A percentile compares a stretch with the other conserved stretches of the same genome.
phyloP scores from a whole-genome alignment of 2,888 invertebrate species.

The Reticulitermes lucifugus region DNA sequence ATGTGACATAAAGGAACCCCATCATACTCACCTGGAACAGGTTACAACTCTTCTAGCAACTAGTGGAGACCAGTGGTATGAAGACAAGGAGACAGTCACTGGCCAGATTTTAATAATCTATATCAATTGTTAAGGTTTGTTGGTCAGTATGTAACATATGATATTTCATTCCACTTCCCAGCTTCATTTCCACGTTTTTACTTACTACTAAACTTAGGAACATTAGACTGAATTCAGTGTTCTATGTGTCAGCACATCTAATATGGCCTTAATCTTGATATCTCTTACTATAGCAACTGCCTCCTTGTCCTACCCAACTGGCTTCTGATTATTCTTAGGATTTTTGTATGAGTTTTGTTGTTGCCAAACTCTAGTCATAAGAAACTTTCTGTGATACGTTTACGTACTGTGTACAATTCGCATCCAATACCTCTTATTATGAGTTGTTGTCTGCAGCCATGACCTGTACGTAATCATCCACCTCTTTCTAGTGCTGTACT shows the following conservation, averaged over 20 bases:
- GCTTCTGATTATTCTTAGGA: constrained; percentile 34
- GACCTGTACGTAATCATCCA: constrained; percentile 40
- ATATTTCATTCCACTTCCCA: background rate
- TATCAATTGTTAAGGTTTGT: background rate
- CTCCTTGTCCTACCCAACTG: constrained; percentile 26
- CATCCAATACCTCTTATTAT: constrained; percentile 48
- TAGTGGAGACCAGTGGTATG: constrained; percentile 19
- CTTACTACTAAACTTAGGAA: constrained; percentile 17
- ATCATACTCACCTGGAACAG: constrained; percentile 12
- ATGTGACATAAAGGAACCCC: constrained; percentile 33
- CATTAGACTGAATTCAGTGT: constrained; percentile 4
- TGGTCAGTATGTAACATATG: background rate
- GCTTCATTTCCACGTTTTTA: background rate
- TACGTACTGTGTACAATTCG: constrained; percentile 51
- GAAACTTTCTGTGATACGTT: constrained; percentile 59
- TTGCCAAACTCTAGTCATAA: constrained; percentile 58
- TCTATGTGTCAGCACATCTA: background rate
- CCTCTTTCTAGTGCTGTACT: constrained; percentile 30
- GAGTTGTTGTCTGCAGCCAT: constrained; percentile 47
- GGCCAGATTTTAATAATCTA: background rate
- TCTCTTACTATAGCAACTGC: background rate
- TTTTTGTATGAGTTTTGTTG: constrained; percentile 47
- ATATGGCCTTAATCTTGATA: constrained; percentile 30
- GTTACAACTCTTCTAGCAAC: constrained; percentile 36
- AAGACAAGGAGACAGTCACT: constrained; percentile 36